Conservation (phyloP, 2,888 invertebrate species). For the Furcula furcula region DNA sequence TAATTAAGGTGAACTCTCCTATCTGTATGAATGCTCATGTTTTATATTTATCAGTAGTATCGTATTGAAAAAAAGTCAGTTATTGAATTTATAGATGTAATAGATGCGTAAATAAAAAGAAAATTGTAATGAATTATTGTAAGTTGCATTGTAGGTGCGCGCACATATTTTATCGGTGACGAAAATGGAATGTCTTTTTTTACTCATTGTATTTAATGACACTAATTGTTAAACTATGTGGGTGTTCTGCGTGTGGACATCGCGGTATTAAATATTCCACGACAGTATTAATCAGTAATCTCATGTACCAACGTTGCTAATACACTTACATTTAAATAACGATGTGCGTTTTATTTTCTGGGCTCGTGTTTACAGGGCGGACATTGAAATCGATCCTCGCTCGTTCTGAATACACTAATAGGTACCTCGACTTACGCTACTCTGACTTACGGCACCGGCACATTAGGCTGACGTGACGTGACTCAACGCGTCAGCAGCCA, state of each 20-base stretch:
- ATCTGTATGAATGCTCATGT: conserved; percentile 77
- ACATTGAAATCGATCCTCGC: too few relatives aligned
- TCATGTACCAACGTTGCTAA: conserved; percentile 82
- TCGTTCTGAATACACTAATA: too few relatives aligned
- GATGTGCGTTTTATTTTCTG: conserved; percentile 37
- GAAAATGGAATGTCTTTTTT: conserved; percentile 50
- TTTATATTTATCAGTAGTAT: conserved; percentile 74
- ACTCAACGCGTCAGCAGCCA: too few relatives aligned
- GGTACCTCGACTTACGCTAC: too few relatives aligned
- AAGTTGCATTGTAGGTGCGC: conserved; percentile 60
- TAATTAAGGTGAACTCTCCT: conserved; percentile 56
- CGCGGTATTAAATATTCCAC: conserved; percentile 62
- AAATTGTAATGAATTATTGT: conserved; percentile 53
- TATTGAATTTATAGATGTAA: conserved; percentile 77
- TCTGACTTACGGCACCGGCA: too few relatives aligned
- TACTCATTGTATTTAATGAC: conserved; percentile 61
- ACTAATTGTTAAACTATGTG: conserved; percentile 56
- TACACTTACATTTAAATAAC: conserved; percentile 79
- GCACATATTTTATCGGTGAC: conserved; percentile 70
- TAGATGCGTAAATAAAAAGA: conserved; percentile 55
- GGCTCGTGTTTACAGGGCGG: too few relatives aligned
- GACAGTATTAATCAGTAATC: conserved; percentile 80
- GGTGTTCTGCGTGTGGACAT: conserved; percentile 48
- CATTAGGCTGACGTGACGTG: too few relatives aligned
- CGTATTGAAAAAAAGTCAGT: conserved; percentile 51